Base-by-base conservation (phyloP, 1,140 invertebrate species). In the Heliconius melpomene region DNA sequence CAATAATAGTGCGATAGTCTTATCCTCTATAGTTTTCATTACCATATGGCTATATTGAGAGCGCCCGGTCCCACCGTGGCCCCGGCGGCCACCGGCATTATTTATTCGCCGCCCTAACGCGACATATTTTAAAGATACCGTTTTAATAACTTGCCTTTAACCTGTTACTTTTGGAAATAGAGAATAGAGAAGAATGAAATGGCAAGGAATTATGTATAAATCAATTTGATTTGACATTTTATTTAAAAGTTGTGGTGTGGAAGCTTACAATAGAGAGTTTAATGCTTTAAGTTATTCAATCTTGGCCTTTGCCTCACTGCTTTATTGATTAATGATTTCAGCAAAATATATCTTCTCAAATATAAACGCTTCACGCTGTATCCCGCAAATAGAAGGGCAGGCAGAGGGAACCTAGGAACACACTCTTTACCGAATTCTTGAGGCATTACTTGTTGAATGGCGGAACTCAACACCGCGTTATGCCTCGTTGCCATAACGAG, bases 71-170 rank as follows among this genome's bases (percentile, higher is more conserved):
- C 79, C 85, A 84, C 80, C 72, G 77, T 81, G 70, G 74, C 70
- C 75, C 57, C 70, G 57, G 79, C 79, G 79, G 83, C 85, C 77
- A 84, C 84, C 80, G 81, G 84, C 87, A 91, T 89, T 90, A 91
- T 91, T 91, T 91, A 92, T 88, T 86, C 83, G 85, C 84, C 86
- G 79, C 88, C 88, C 88, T 87, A 87, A 88, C 87, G 87, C 89
- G 89, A 92, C 90, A 92, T 91, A 92, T 92, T 92, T 92, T 91
- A 91, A 92, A 92, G 87, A 87, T 78, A 86, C 85, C 89, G 83
- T 88, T 92, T 92, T 92, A 92, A 92, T 92, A 92, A 92, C 89
- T 87, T 85, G 89, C 90, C 85, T 87, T 86, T 84, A 87, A 89
- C 89, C 89, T 88, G 83, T 73, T 81, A 84, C 81, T 82, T 84